phyloP scores from a whole-genome alignment of 2,797 vertebrate genomes.

The Enteromius afrohamiltoni region DNA sequence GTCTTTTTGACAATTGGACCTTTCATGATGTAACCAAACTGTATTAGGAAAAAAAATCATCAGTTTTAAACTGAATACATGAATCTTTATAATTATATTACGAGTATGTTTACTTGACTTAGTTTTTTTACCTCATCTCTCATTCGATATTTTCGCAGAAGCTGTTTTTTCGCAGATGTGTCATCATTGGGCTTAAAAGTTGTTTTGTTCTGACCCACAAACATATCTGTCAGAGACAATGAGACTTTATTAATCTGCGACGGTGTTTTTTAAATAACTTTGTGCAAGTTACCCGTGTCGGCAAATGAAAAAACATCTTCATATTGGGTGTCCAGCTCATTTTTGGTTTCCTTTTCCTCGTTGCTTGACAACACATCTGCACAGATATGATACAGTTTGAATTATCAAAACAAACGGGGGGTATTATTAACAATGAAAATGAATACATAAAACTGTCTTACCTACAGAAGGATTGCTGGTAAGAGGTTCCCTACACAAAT shows the following conservation, averaged over 20 bases:
- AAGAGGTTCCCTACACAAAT: background rate
- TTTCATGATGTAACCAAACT: slow-evolving; percentile 41
- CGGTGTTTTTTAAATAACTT: background rate
- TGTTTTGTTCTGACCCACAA: slow-evolving; percentile 77
- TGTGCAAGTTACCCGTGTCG: background rate
- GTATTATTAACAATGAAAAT: background rate
- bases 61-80: slow-evolving; percentile 16
- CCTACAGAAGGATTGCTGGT: background rate
- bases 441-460: background rate
- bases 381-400: slow-evolving; percentile 27
- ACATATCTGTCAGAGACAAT: slow-evolving; percentile 65
- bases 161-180: slow-evolving; percentile 65
- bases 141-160: slow-evolving; percentile 84
- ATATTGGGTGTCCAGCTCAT: slow-evolving; percentile 48
- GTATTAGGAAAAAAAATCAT: background rate
- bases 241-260: background rate
- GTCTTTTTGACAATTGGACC: background rate
- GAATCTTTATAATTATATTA: background rate
- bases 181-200: slow-evolving; percentile 68
- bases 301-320: background rate
- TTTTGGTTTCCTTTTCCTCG: slow-evolving; percentile 71
- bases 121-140: slow-evolving; percentile 81
- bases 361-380: slow-evolving; percentile 82
- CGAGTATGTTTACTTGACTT: background rate
- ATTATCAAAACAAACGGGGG: background rate